phyloP scores from a whole-genome alignment of 2,113 vertebrate species.

The Silurus asotus region DNA sequence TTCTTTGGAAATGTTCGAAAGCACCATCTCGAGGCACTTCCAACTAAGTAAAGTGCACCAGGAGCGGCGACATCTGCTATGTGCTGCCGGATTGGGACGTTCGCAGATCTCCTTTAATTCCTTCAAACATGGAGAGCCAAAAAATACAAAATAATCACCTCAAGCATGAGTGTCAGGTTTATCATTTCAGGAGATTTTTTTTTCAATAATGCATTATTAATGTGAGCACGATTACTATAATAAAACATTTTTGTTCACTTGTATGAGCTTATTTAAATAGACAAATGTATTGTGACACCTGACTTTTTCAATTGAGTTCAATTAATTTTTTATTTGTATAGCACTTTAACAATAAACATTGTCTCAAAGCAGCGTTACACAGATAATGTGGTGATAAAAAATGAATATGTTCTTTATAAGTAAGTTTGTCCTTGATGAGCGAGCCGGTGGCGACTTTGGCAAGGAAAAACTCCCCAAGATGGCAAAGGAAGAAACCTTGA shows the following conservation, averaged over 20 bases:
- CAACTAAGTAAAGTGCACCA: slow-evolving; percentile 49
- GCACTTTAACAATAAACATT: too few species aligned
- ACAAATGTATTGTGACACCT: too few species aligned
- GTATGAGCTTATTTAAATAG: not conserved
- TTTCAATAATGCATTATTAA: not conserved
- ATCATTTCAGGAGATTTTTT: not conserved
- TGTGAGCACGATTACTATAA: not conserved
- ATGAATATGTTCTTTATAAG: too few species aligned
- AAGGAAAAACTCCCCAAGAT: too few species aligned
- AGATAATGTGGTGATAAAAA: too few species aligned
- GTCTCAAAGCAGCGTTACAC: too few species aligned
- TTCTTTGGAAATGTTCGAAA: slow-evolving; percentile 42
- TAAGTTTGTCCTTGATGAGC: too few species aligned
- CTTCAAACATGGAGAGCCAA: slow-evolving; percentile 1
- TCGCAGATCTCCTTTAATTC: slow-evolving; percentile 37
- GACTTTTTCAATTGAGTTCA: too few species aligned
- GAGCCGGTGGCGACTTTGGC: too few species aligned
- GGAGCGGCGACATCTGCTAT: slow-evolving; percentile 7
- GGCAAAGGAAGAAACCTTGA: too few species aligned
- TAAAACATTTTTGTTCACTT: not conserved
- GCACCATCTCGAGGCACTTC: slow-evolving; percentile 12
- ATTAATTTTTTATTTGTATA: too few species aligned
- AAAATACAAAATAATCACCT: slow-evolving; percentile 14
- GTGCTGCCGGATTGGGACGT: slow-evolving; percentile 23
- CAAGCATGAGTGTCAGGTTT: not conserved